Evolutionary conservation across 2,113 vertebrate species (phyloP), one percentile per base, ranked within the genome.

Genomic region (Cynocephalus volans): DNA sequence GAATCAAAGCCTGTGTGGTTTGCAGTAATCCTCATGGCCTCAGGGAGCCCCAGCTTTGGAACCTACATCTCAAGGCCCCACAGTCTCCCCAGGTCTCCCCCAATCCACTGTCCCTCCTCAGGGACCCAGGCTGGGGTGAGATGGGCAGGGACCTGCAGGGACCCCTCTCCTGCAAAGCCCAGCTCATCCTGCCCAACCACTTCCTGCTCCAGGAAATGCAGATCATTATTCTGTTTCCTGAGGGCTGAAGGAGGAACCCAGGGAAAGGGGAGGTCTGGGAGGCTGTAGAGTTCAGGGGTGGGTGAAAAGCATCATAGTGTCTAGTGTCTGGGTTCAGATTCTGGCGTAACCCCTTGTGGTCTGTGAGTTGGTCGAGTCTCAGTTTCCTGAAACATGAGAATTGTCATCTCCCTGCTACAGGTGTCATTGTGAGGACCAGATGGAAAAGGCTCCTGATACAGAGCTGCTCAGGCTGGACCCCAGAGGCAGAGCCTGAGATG

Each of bases 341-440:
- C 50, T 10, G 41, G 23, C 36, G 62, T 91, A 36, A 50, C 5
- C 62, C 19, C 48, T 45, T 28, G 33, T 2, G 33, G 26, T 24
- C 31, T 67, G 4, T 7, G 1, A 50, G 31, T 10, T 7, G 1
- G n/a, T 13, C 56, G 69, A 52, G 70, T 4, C 48, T 67, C 36
- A 5, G 36, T 50, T 82, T 82, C 50, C 62, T 50, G 21, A 26
- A 26, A 92, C 58, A 67, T 52, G 45, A 80, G 58, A 73, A 56
- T 50, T 0, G 0, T 6, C 26, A 5, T 58, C 50, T 26, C 23
- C 21, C 12, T 0, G 0, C 9, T 65, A 33, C 0, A 1, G 52
- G 5, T 0, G 1, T 3, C 13, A 64, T 5, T 7, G 48, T n/a
- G n/a, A 62, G 23, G 17, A 28, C 41, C 33, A 21, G 67, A 41